Conservation (phyloP, 2,888 invertebrate genomes). For the Dione juno region DNA sequence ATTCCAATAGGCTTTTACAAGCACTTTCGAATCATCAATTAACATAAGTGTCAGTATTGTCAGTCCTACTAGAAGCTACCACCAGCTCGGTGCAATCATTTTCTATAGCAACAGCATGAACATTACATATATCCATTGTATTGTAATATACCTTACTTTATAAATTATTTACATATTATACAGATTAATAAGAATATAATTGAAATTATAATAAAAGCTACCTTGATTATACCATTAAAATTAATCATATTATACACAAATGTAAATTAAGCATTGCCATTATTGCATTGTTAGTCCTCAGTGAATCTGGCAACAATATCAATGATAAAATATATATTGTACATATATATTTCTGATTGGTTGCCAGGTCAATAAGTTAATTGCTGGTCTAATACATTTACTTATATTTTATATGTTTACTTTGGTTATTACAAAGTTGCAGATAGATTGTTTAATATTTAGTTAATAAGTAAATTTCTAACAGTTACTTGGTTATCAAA, state of each 20-base stretch:
- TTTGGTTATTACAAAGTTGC: conserved; percentile 31
- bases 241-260: neutral
- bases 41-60: too few species aligned
- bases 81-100: too few species aligned
- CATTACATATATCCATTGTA: neutral
- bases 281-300: conserved; percentile 49
- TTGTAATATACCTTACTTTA: neutral
- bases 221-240: neutral
- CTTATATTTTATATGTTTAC: conserved; percentile 37
- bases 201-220: neutral
- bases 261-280: neutral
- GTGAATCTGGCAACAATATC: conserved; percentile 60
- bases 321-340: conserved; percentile 53
- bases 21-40: too few species aligned
- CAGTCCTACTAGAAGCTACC: too few species aligned
- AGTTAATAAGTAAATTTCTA: conserved; percentile 23
- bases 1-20: too few species aligned
- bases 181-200: too few species aligned
- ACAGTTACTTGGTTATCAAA: conserved; percentile 7
- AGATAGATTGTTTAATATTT: conserved; percentile 25
- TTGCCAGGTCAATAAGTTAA: conserved; percentile 75
- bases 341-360: conserved; percentile 56
- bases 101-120: neutral
- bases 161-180: neutral
- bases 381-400: conserved; percentile 55